Conservation (phyloP, 2,888 invertebrate species). For the Neoascia interrupta region DNA sequence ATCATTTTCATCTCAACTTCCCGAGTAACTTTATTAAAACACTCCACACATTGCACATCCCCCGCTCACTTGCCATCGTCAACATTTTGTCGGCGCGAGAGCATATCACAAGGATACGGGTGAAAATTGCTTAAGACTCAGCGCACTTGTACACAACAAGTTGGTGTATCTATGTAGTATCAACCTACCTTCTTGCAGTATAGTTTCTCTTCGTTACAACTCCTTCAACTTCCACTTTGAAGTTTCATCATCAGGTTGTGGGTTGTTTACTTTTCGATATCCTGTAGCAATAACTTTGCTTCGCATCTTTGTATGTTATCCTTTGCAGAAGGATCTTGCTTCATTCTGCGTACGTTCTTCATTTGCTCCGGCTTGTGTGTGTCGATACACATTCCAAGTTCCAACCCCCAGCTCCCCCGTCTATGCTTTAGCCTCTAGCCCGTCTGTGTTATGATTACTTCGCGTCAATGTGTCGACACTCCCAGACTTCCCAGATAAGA, state of each 20-base stretch:
- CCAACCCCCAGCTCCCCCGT: neutral
- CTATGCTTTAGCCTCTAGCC: no score
- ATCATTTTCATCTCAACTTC: no score
- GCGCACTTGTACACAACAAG: neutral
- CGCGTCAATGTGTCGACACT: slow-evolving; percentile 64
- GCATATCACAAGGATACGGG: no score
- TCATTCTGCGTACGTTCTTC: neutral
- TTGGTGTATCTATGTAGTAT: no score
- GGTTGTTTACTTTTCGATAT: slow-evolving; percentile 7
- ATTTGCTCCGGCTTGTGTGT: neutral
- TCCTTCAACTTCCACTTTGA: slow-evolving; percentile 36
- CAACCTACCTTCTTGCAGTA: no score
- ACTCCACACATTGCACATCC: no score
- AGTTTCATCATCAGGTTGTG: slow-evolving; percentile 25
- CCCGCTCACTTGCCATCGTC: no score
- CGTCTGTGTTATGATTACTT: slow-evolving; percentile 61
- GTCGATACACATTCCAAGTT: neutral
- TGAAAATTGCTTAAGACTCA: slow-evolving; percentile 7
- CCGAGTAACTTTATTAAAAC: no score
- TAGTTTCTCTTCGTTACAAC: no score
- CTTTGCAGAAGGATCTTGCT: no score
- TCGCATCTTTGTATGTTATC: slow-evolving; percentile 14
- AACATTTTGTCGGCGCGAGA: no score
- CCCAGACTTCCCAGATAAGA: slow-evolving; percentile 28
- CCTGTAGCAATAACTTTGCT: slow-evolving; percentile 37